These are phyloP conservation scores for Rissa tridactyla DNA, from an alignment of 2,113 vertebrate genomes.

Conservation along the genomic window DNA sequence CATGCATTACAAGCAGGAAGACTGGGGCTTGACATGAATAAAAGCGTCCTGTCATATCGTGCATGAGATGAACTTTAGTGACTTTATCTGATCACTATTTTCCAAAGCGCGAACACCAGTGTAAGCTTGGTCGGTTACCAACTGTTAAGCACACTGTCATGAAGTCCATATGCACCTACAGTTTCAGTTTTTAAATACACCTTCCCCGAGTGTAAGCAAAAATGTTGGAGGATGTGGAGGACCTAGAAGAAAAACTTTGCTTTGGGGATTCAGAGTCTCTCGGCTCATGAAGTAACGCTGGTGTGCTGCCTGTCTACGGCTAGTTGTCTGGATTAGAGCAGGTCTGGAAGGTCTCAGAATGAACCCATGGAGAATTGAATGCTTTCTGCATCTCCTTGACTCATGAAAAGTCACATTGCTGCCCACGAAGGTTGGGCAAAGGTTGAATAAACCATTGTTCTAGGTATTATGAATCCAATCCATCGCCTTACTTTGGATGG, in stretches of 20 bases:
- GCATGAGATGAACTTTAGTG: background rate
- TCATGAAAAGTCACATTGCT: background rate
- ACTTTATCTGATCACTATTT: background rate
- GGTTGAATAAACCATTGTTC: background rate
- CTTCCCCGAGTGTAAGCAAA: background rate
- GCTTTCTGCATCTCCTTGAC: background rate
- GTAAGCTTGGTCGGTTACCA: background rate
- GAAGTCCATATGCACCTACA: background rate
- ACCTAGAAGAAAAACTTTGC: background rate
- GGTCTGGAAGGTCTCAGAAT: background rate
- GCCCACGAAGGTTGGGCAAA: background rate
- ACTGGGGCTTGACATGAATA: background rate
- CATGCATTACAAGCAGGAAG: background rate
- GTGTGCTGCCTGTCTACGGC: background rate
- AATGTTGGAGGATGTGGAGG: background rate
- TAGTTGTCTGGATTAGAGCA: background rate
- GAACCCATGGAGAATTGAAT: background rate
- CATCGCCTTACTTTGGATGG: background rate
- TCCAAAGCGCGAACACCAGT: background rate
- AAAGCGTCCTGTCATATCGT: background rate
- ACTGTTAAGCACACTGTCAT: background rate
- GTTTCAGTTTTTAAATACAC: background rate
- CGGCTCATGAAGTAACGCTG: background rate
- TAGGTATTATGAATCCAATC: background rate
- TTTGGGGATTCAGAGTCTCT: background rate